These are phyloP conservation scores for Pungitius pungitius DNA, from an alignment of 2,113 vertebrate genomes.

Conservation along the genomic window DNA sequence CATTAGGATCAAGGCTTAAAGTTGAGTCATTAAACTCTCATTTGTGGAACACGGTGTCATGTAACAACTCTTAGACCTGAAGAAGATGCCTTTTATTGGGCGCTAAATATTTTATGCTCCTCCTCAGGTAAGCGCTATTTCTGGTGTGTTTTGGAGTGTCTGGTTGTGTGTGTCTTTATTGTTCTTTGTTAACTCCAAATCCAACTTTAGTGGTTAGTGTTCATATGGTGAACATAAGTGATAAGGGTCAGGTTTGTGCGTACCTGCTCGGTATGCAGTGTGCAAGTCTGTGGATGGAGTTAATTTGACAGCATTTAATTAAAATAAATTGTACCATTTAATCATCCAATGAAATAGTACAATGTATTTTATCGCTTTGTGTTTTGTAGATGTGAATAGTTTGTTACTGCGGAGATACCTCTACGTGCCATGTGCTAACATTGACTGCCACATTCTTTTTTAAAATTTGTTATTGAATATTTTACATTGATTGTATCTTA, in stretches of 20 bases:
- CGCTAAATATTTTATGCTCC: conserved; percentile 49
- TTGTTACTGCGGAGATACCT: neutral
- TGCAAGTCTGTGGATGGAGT: neutral
- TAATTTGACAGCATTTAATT: conserved; percentile 5
- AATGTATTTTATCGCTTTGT: conserved; percentile 6
- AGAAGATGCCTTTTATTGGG: conserved; percentile 34
- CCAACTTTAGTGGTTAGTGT: conserved; percentile 8
- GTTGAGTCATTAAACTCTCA: conserved; percentile 49
- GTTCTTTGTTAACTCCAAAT: conserved; percentile 22
- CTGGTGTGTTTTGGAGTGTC: conserved; percentile 43
- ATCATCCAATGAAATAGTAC: neutral
- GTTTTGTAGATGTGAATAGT: conserved; percentile 34
- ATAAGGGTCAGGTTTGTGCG: neutral
- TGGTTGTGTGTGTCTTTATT: conserved; percentile 8
- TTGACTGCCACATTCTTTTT: neutral
- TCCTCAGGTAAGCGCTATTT: conserved; percentile 64
- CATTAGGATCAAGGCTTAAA: conserved; percentile 39
- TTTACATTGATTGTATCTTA: neutral
- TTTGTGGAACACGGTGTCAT: conserved; percentile 40
- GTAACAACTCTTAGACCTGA: conserved; percentile 32
- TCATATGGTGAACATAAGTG: conserved; percentile 1
- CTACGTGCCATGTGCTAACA: neutral
- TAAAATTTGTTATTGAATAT: conserved; percentile 1
- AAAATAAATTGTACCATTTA: too few species aligned
- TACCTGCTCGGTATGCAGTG: neutral